Evolutionary conservation across 2,888 invertebrate species (phyloP).

Genomic region (Strigamia maritima): DNA sequence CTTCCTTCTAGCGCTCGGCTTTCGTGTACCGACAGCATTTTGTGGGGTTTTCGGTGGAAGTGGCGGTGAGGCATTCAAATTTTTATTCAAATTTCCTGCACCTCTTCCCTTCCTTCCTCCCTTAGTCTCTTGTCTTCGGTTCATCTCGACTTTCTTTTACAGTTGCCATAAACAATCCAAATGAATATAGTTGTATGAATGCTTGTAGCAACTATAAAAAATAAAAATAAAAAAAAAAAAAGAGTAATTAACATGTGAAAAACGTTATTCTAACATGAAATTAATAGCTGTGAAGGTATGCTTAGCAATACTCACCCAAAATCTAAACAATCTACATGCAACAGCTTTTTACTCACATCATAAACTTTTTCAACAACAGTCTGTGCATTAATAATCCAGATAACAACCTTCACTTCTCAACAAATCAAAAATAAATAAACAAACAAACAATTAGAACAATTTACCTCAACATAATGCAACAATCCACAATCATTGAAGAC

Average conservation of each 20-base stretch:
- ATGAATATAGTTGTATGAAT: background rate
- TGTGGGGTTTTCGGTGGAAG: background rate
- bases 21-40: background rate
- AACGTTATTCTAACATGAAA: no score
- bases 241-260: no score
- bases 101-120: slow-evolving; percentile 34
- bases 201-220: no score
- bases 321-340: no score
- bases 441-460: background rate
- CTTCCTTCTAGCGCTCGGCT: background rate
- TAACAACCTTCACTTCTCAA: no score
- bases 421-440: background rate
- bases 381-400: no score
- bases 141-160: slow-evolving; percentile 5
- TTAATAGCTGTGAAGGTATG: no score
- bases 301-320: no score
- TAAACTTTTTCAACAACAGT: no score
- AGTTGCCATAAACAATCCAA: background rate
- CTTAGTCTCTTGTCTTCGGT: slow-evolving; percentile 36
- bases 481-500: background rate
- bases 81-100: background rate
- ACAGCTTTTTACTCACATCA: no score
- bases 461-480: background rate
- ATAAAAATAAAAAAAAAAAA: no score
- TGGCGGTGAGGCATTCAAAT: background rate